Evolutionary conservation across 2,888 invertebrate species (phyloP), one percentile per base, ranked within the genome.

Genomic region (Nebria salina): DNA sequence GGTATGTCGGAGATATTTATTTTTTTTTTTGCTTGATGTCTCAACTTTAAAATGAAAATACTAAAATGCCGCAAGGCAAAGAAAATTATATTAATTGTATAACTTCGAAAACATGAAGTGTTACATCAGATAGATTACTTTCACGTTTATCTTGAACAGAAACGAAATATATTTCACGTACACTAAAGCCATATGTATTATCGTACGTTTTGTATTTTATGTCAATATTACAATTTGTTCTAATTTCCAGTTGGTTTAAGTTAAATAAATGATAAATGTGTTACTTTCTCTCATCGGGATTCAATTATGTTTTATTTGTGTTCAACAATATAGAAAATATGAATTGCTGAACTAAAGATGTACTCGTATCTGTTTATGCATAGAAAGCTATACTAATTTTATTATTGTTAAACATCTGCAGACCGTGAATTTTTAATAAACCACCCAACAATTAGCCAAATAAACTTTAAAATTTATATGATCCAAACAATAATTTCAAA

Each of bases 61-160:
- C n/a, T 26, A 20, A 13, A 66, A 11, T 13, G n/a, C 68, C 20
- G 7, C 9, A 8, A 20, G 26, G 68, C n/a, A n/a, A 68, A 25
- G 20, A 68, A 68, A 68, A 25, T 68, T 68, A 15, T 68, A 20
- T 68, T 68, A 68, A 68, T 68, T 68, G 68, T 68, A 68, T 68
- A 20, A 68, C 26, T 68, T 68, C 26, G 1, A 7, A 54, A 54
- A 7, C 54, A 54, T 8, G 54, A 54, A 54, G 54, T 54, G 54
- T 54, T 54, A 54, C 54, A 54, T 54, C 54, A 54, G 8, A 11
- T 54, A 54, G 8, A 54, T 8, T 54, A 54, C 54, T 54, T 54
- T 54, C 54, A 43, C 43, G 43, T 43, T 54, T 54, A 54, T 11
- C 54, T 43, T 1, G 43, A 43, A 43, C 43, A 43, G 43, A 43